phyloP scores from a whole-genome alignment of 2,797 vertebrate species.

The Mormyrops attenuatus region DNA sequence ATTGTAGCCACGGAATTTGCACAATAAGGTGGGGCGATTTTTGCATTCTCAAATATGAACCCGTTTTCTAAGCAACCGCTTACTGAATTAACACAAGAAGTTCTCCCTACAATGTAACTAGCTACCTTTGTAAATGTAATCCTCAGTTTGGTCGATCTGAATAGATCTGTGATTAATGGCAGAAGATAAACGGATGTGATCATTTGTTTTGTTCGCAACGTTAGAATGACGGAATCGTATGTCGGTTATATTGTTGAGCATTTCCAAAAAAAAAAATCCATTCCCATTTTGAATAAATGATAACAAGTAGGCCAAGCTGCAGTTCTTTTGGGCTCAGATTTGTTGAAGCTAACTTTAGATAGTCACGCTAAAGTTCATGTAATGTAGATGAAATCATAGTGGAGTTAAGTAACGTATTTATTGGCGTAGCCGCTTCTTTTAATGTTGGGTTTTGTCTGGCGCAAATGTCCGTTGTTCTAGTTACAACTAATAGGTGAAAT shows the following conservation, averaged over 20 bases:
- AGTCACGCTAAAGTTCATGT: neutral
- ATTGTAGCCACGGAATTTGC: neutral
- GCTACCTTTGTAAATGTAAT: neutral
- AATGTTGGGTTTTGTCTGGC: neutral
- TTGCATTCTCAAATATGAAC: neutral
- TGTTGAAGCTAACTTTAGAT: neutral
- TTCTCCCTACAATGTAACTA: neutral
- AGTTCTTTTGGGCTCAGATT: neutral
- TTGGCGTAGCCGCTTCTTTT: neutral
- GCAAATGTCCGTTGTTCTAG: neutral
- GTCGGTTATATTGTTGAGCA: neutral
- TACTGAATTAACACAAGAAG: constrained; percentile 6
- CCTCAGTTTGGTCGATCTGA: neutral
- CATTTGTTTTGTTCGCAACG: neutral
- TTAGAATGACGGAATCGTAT: neutral
- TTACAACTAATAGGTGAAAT: neutral
- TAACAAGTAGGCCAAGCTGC: constrained; percentile 16
- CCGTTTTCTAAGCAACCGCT: neutral
- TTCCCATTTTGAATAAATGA: neutral
- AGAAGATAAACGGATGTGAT: no score
- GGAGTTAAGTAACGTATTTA: neutral
- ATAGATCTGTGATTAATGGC: neutral
- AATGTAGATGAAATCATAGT: neutral
- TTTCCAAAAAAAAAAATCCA: neutral
- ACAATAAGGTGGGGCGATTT: constrained; percentile 8